A percentile compares a stretch with the other conserved stretches of the same genome.
These are phyloP conservation scores for Antitype chi DNA, from an alignment of 2,888 invertebrate species.

Conservation along the genomic window DNA sequence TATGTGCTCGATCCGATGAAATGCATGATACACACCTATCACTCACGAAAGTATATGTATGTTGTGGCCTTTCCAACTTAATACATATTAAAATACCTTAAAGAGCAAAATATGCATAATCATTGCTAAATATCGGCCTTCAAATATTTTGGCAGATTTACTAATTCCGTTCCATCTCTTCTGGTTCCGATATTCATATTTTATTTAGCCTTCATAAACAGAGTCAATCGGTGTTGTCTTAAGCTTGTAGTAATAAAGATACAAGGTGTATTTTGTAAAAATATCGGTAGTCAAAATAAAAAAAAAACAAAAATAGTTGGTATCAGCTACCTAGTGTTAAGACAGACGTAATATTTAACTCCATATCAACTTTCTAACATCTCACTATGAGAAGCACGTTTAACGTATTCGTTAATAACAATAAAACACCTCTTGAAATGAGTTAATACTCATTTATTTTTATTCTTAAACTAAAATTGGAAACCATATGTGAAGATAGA, in stretches of 20 bases:
- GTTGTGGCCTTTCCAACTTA: slow-evolving; percentile 53
- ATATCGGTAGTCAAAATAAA: no score
- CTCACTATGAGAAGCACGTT: slow-evolving; percentile 34
- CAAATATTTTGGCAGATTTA: slow-evolving; percentile 50
- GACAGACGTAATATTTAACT: slow-evolving; percentile 39
- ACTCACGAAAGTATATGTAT: slow-evolving; percentile 26
- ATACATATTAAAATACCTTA: slow-evolving; percentile 65
- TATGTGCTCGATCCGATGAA: slow-evolving; percentile 4
- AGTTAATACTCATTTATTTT: slow-evolving; percentile 37
- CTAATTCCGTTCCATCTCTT: slow-evolving; percentile 45
- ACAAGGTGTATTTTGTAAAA: background rate
- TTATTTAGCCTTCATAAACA: slow-evolving; percentile 56
- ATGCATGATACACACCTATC: slow-evolving; percentile 21
- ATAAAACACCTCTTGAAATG: slow-evolving; percentile 32
- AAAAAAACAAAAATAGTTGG: background rate
- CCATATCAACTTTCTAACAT: slow-evolving; percentile 61
- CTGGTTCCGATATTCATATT: slow-evolving; percentile 18
- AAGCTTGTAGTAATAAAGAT: background rate
- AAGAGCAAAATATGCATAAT: slow-evolving; percentile 70
- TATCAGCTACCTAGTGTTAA: slow-evolving; percentile 22
- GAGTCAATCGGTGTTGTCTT: slow-evolving; percentile 28
- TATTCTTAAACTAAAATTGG: slow-evolving; percentile 31
- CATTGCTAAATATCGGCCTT: slow-evolving; percentile 66
- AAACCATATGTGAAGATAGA: slow-evolving; percentile 28
- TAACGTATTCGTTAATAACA: slow-evolving; percentile 45